Evolutionary conservation across 2,888 invertebrate genomes (phyloP).

Genomic region (Erannis defoliaria): DNA sequence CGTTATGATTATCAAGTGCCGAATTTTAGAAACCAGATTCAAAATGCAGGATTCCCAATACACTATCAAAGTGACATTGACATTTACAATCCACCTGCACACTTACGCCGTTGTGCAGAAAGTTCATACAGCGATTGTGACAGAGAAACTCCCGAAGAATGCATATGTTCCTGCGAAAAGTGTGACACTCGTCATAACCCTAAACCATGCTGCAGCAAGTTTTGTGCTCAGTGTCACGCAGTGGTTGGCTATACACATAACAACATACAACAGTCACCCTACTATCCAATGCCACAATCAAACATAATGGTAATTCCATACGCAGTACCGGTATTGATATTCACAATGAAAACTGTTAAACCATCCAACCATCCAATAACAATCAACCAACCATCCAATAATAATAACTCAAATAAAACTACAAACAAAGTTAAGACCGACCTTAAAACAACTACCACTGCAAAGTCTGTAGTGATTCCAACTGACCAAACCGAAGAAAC

Average conservation of each 20-base stretch:
- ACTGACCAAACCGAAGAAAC: neutral
- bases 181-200: neutral
- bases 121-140: neutral
- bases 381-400: too few relatives aligned
- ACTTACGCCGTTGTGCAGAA: neutral
- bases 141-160: neutral
- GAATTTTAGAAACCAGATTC: neutral
- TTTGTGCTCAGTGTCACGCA: neutral
- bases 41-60: neutral
- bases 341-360: neutral
- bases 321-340: slow-evolving; percentile 9
- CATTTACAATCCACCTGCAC: neutral
- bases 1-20: neutral
- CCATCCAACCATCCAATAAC: too few relatives aligned
- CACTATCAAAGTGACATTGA: neutral
- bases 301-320: slow-evolving; percentile 5
- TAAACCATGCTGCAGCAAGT: neutral
- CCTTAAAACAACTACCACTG: neutral
- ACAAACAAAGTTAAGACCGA: neutral
- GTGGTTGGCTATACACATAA: neutral
- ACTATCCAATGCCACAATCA: neutral
- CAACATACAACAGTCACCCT: neutral
- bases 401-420: neutral
- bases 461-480: neutral
- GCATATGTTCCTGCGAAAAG: slow-evolving; percentile 5